phyloP scores from a whole-genome alignment of 2,888 invertebrate genomes.

The Spatulosminthurus flaviceps region DNA sequence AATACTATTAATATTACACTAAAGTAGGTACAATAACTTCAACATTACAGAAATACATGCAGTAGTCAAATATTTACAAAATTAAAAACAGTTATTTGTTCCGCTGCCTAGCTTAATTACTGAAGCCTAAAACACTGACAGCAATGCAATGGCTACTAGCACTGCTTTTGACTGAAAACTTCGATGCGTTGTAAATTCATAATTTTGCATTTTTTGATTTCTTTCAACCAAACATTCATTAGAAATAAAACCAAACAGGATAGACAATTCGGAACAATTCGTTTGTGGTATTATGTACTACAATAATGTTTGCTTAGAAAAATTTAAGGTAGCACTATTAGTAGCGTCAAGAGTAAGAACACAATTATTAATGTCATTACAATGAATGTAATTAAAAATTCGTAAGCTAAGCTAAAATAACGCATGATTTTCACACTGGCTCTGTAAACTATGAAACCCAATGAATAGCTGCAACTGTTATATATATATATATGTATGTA shows the following conservation, averaged over 20 bases:
- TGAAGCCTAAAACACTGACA: too few species aligned
- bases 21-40: too few species aligned
- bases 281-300: neutral
- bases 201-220: too few species aligned
- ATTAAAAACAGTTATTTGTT: too few species aligned
- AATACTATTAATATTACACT: too few species aligned
- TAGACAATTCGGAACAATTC: neutral
- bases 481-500: neutral
- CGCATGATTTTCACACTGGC: neutral
- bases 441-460: neutral
- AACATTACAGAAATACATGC: too few species aligned
- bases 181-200: too few species aligned
- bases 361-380: neutral
- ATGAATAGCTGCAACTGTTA: neutral
- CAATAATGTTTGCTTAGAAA: neutral
- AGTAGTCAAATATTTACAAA: too few species aligned
- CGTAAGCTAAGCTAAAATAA: neutral
- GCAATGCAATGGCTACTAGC: too few species aligned
- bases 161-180: too few species aligned
- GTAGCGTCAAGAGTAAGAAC: neutral
- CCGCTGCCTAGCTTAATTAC: too few species aligned
- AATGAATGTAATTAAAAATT: neutral
- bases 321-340: neutral
- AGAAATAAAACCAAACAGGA: neutral
- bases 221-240: too few species aligned